A percentile compares a stretch with the other conserved stretches of the same genome.
These are phyloP conservation scores for Scaptomyza hsui DNA, from an alignment of 1,140 invertebrate genomes.

Conservation along the genomic window DNA sequence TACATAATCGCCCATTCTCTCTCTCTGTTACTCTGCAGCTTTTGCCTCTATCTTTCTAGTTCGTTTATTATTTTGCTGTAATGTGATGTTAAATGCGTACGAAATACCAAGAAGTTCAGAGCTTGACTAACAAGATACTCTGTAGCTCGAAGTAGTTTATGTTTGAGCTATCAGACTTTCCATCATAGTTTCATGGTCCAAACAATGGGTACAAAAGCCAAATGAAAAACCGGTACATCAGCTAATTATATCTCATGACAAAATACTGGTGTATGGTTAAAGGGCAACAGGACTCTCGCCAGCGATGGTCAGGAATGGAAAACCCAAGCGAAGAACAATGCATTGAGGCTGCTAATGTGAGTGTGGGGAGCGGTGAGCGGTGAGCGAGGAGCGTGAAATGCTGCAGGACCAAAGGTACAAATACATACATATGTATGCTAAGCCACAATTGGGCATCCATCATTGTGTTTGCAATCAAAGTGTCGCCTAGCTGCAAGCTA, in stretches of 20 bases:
- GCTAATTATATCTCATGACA: slow-evolving; percentile 36
- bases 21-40: background rate
- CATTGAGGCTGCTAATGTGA: background rate
- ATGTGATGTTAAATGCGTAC: slow-evolving; percentile 46
- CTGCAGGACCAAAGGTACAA: background rate
- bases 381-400: background rate
- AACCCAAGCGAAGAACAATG: background rate
- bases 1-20: background rate
- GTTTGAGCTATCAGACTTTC: too few species aligned
- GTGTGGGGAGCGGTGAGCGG: background rate
- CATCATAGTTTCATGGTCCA: too few species aligned
- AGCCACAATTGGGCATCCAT: background rate
- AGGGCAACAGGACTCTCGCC: background rate
- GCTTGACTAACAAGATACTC: too few species aligned
- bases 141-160: too few species aligned
- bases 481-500: slow-evolving; percentile 55
- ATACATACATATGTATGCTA: too few species aligned
- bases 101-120: too few species aligned
- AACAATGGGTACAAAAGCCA: slow-evolving; percentile 10
- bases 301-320: background rate
- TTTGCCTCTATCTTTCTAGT: slow-evolving; percentile 2
- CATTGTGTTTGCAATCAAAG: slow-evolving; percentile 49
- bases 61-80: slow-evolving; percentile 51
- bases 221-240: slow-evolving; percentile 24
- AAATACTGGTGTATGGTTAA: slow-evolving; percentile 8